Conservation (phyloP, 2,113 vertebrate species). For the Gracilinanus agilis region DNA sequence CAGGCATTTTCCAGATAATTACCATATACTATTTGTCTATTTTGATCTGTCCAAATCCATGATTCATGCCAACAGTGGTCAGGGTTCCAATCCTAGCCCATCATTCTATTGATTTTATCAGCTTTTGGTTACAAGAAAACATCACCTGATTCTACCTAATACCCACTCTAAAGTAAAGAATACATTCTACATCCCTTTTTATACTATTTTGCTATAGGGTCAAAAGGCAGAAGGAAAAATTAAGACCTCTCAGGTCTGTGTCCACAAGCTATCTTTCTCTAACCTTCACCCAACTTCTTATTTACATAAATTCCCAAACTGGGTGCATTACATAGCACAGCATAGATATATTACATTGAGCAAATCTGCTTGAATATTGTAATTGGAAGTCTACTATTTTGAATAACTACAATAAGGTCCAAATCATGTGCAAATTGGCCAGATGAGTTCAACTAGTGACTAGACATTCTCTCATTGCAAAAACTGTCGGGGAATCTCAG, state of each 20-base stretch:
- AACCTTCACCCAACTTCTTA: not conserved
- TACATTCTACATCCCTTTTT: constrained; percentile 15
- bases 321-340: not conserved
- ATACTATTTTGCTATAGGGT: constrained; percentile 33
- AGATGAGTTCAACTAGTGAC: not conserved
- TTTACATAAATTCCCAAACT: constrained; percentile 17
- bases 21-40: not conserved
- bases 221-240: constrained; percentile 20
- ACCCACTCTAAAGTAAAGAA: not conserved
- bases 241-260: not conserved
- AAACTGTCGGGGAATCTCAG: not conserved
- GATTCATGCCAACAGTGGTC: not conserved
- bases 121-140: not conserved
- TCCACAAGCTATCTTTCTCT: not conserved
- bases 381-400: constrained; percentile 5
- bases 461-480: not conserved
- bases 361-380: constrained; percentile 34
- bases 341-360: constrained; percentile 11
- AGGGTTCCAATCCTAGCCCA: not conserved
- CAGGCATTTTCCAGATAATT: not conserved
- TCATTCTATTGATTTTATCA: not conserved
- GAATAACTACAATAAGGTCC: not conserved
- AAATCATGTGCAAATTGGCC: constrained; percentile 37
- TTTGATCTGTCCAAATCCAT: not conserved
- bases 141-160: constrained; percentile 5